Percentiles rank a stretch among this genome's conserved stretches.
Conservation (phyloP, 2,797 vertebrate species). For the Gobio occitaniae region DNA sequence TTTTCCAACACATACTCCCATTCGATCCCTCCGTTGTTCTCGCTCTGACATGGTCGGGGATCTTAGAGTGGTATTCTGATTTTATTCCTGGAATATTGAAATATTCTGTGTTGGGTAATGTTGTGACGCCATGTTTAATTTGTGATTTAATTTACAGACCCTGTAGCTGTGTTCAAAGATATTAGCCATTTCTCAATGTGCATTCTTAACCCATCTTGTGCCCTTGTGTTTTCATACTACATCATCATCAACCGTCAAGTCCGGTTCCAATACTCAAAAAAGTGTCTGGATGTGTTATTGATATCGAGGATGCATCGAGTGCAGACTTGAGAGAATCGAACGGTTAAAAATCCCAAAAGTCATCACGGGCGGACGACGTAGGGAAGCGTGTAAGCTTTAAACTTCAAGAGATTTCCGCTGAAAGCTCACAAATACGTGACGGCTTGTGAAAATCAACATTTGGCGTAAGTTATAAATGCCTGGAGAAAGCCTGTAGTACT, state of each 20-base stretch:
- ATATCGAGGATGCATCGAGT: neutral
- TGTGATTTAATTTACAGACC: conserved; percentile 18
- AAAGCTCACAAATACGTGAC: neutral
- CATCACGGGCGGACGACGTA: neutral
- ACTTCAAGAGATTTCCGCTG: neutral
- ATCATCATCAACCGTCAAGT: neutral
- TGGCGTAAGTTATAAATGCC: neutral
- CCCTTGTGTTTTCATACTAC: neutral
- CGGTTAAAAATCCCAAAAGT: neutral
- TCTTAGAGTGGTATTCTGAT: neutral
- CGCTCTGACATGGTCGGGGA: neutral
- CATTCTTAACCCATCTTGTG: neutral
- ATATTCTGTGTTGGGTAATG: conserved; percentile 21
- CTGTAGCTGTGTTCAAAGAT: neutral
- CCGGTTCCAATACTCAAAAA: no score
- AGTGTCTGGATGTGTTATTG: neutral
- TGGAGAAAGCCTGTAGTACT: neutral
- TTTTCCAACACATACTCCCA: conserved; percentile 15
- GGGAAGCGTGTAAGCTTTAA: no score
- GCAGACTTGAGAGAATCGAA: no score
- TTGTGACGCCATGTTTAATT: neutral
- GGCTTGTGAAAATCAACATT: neutral
- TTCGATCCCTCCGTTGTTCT: neutral
- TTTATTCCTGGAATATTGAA: conserved; percentile 30
- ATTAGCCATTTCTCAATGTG: neutral